Evolutionary conservation across 23 tunicate species (phyloP).

Genomic region (Halocynthia aurantium): DNA sequence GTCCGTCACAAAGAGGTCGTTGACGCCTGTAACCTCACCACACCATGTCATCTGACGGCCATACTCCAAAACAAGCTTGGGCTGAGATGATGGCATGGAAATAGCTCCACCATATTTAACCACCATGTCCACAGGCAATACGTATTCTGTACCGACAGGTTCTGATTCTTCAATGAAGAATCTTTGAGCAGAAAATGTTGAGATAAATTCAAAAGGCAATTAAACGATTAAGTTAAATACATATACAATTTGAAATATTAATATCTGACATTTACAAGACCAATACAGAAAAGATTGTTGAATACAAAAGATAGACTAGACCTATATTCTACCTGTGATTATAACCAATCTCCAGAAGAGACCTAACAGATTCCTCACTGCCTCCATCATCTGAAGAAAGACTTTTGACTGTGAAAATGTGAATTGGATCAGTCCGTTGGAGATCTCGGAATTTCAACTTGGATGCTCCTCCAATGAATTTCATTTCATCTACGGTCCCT

Average conservation of each 20-base stretch:
- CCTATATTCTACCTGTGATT: constrained; percentile 26
- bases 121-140: neutral
- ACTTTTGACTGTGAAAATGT: constrained; percentile 1
- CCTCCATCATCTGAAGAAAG: neutral
- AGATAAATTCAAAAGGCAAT: too few relatives aligned
- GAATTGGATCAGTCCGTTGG: neutral
- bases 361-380: neutral
- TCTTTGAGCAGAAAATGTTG: too few relatives aligned
- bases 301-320: neutral
- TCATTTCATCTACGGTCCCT: constrained; percentile 10
- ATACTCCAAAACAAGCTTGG: constrained; percentile 3
- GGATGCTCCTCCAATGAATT: constrained; percentile 9
- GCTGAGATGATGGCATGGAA: constrained; percentile 11
- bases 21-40: constrained; percentile 6
- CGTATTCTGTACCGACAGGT: neutral
- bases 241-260: too few relatives aligned
- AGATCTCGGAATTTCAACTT: constrained; percentile 10
- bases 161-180: too few relatives aligned
- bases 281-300: too few relatives aligned
- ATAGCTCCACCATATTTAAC: constrained; percentile 1
- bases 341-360: neutral
- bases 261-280: too few relatives aligned
- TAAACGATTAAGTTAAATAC: too few relatives aligned
- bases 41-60: constrained; percentile 19
- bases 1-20: neutral